phyloP scores from a whole-genome alignment of 2,797 vertebrate genomes.

The Antrozous pallidus region DNA sequence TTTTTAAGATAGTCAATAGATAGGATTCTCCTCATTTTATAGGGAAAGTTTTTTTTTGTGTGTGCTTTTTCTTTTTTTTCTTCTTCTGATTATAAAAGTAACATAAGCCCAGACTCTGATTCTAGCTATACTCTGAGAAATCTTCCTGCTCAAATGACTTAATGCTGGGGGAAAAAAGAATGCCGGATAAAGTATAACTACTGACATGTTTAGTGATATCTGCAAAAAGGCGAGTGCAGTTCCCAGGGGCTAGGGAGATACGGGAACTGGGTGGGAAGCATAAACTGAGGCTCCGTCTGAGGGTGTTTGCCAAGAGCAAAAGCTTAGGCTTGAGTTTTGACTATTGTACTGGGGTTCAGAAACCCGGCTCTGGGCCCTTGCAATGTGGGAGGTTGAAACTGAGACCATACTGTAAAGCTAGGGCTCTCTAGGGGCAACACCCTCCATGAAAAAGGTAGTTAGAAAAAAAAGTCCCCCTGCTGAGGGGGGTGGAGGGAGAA shows the following conservation, averaged over 20 bases:
- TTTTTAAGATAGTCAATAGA: not conserved
- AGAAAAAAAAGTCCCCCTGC: not conserved
- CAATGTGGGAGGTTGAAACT: not conserved
- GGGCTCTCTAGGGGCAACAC: not conserved
- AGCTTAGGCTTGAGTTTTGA: not conserved
- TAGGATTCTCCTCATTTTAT: not conserved
- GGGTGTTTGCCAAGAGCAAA: not conserved
- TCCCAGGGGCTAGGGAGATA: not conserved
- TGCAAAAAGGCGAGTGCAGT: not conserved
- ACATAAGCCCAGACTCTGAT: not conserved
- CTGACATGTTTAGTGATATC: not conserved
- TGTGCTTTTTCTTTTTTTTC: not conserved
- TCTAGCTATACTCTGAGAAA: not conserved
- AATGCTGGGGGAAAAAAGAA: not conserved
- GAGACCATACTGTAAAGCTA: not conserved
- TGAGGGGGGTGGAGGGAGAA: rapidly evolving
- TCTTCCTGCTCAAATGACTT: not conserved
- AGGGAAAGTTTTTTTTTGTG: not conserved
- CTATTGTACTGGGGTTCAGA: not conserved
- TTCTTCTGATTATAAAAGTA: conserved; percentile 7
- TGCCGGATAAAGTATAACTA: not conserved
- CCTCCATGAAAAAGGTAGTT: not conserved
- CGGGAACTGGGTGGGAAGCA: not conserved
- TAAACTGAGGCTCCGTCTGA: not conserved
- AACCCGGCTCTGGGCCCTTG: not conserved